Evolutionary conservation across 2,888 invertebrate genomes (phyloP).

Genomic region (Cephus rjabovi): DNA sequence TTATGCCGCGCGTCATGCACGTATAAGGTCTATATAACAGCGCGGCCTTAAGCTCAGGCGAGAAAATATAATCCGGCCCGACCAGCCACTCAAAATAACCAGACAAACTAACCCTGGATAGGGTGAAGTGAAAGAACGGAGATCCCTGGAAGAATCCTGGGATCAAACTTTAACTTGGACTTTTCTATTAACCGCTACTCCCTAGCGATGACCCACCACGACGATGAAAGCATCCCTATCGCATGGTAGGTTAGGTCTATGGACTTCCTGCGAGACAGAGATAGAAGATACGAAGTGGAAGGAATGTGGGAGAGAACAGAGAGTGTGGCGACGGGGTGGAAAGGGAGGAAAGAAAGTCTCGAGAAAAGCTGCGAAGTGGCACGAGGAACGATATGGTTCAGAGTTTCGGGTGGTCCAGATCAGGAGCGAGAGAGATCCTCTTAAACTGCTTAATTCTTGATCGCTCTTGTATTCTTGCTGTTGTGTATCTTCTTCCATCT

Average conservation of each 20-base stretch:
- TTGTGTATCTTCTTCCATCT: not conserved
- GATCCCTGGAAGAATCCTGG: not conserved
- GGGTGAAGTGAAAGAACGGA: not conserved
- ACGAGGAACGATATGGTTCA: not conserved
- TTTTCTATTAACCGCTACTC: not conserved
- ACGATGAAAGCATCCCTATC: not conserved
- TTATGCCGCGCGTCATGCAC: not conserved
- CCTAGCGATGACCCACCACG: not conserved
- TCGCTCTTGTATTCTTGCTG: not conserved
- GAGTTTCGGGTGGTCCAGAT: not conserved
- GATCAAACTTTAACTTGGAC: not conserved
- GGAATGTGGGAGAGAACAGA: not conserved
- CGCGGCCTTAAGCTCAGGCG: not conserved
- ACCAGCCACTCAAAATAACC: not conserved
- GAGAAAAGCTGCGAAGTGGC: not conserved
- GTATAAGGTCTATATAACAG: not conserved
- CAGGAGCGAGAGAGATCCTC: not conserved
- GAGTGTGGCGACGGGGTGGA: not conserved
- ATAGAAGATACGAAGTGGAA: not conserved
- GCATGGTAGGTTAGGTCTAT: not conserved
- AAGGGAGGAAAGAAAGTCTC: not conserved
- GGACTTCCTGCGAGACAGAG: not conserved
- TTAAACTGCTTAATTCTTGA: not conserved
- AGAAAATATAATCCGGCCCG: not conserved
- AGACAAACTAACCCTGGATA: not conserved